A percentile compares a stretch with the other conserved stretches of the same genome.
phyloP scores from a whole-genome alignment of 2,888 invertebrate genomes.

The Diarsia dahlii region DNA sequence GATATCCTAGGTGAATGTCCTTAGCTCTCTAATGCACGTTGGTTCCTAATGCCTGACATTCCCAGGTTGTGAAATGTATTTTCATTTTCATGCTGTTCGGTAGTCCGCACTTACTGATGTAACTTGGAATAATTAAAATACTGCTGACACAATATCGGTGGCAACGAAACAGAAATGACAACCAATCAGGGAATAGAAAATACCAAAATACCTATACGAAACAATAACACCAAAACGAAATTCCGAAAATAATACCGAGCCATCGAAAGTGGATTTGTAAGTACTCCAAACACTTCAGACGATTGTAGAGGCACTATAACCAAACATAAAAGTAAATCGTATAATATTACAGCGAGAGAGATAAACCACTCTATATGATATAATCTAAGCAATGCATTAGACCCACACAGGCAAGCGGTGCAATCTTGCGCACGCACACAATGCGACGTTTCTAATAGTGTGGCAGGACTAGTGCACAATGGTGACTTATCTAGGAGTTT shows the following conservation, averaged over 20 bases:
- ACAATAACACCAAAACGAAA: not conserved
- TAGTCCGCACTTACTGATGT: not conserved
- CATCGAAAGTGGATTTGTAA: constrained; percentile 51
- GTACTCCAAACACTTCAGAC: constrained; percentile 37
- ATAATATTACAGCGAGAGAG: constrained; percentile 46
- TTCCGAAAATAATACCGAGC: constrained; percentile 33
- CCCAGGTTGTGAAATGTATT: not conserved
- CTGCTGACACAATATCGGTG: not conserved
- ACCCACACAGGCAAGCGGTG: constrained; percentile 80
- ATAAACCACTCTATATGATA: constrained; percentile 81
- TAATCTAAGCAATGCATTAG: constrained; percentile 84
- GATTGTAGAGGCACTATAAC: constrained; percentile 42
- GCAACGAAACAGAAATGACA: not conserved
- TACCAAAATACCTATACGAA: not conserved
- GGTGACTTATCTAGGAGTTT: constrained; percentile 76
- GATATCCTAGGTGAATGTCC: not conserved
- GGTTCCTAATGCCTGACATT: not conserved
- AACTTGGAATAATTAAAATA: not conserved
- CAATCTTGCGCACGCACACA: constrained; percentile 76
- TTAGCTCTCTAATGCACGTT: not conserved
- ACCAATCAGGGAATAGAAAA: not conserved
- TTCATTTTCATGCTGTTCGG: not conserved
- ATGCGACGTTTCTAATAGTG: constrained; percentile 77
- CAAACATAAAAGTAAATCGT: constrained; percentile 48
- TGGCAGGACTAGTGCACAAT: constrained; percentile 72